phyloP scores from a whole-genome alignment of 2,888 invertebrate genomes.

The Ariolimax columbianus region DNA sequence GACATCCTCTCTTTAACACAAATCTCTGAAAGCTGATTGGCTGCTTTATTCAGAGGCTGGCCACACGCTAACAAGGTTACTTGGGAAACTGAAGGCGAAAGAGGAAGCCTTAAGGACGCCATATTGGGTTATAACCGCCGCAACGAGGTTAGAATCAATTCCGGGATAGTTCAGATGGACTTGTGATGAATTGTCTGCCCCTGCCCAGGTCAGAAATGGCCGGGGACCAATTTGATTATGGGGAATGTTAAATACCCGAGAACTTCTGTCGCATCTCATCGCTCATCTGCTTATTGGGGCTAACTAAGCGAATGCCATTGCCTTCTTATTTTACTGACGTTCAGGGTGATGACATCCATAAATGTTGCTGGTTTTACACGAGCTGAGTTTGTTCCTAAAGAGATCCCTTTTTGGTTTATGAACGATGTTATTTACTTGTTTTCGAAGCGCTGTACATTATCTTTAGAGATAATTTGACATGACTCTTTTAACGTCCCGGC shows the following conservation, averaged over 20 bases:
- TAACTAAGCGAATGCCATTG: constrained; percentile 11
- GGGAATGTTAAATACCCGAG: constrained; percentile 30
- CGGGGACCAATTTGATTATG: neutral
- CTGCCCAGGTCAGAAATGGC: constrained; percentile 4
- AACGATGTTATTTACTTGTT: no score
- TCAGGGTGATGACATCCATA: neutral
- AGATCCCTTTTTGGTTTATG: no score
- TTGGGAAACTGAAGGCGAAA: constrained; percentile 26
- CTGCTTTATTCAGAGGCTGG: constrained; percentile 20
- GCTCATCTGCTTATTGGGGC: constrained; percentile 30
- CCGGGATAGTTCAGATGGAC: constrained; percentile 16
- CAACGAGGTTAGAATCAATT: constrained; percentile 37
- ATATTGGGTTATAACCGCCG: constrained; percentile 45
- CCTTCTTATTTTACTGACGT: neutral
- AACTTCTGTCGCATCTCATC: constrained; percentile 40
- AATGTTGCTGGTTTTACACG: neutral
- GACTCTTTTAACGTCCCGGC: no score
- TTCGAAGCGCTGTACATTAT: no score
- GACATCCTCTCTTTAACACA: neutral
- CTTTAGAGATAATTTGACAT: no score
- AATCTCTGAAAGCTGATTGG: constrained; percentile 44
- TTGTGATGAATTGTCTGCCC: constrained; percentile 31
- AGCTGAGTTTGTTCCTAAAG: neutral
- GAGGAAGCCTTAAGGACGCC: constrained; percentile 36
- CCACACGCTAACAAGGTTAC: constrained; percentile 34